Base-by-base conservation (phyloP, 2,797 vertebrate species). In the Clamator glandarius region DNA sequence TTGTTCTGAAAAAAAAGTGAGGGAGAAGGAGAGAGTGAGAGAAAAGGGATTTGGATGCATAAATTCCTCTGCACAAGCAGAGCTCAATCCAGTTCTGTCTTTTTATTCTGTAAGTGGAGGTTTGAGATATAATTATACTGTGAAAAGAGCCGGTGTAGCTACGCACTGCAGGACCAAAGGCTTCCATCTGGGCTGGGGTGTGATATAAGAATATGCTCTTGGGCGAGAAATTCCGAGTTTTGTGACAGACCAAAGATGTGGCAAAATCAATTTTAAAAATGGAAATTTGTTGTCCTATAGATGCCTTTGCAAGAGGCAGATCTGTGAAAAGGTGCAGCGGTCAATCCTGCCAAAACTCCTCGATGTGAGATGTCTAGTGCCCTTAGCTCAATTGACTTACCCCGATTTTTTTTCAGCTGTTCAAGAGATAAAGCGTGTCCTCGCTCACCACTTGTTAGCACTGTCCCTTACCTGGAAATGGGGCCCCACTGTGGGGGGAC, bases 391-490 rank as follows among this genome's bases (percentile, higher is more conserved):
- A 85, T 91, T 95, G 97, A 97, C 83, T 97, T 85, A 94, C 93
- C 94, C 87, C 18, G 15, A 13, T 95, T 97, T 96, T 90, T 96
- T 97, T 97, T 92, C 97, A 97, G 97, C 97, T 96, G 92, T 97
- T 97, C 94, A 96, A 96, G 96, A 97, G 96, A 97, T 96, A 97
- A 97, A 97, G 96, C 7, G 97, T 85, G 98, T 98, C 98, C 99
- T 99, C 99, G 98, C 99, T 98, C 99, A 99, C 98, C 97, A 98
- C 98, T 98, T 98, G 98, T 98, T 98, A 98, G 98, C 98, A 98
- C 97, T 97, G 97, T 97, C 96, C 96, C 97, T 96, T 96, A 95
- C 92, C 88, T 58, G 91, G 94, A 97, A 97, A 91, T 4, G 66
- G 82, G 87, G 69, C 74, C 31, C 25, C 80, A 93, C 96, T 95